Conservation (phyloP, 1,140 invertebrate species). For the Vanessa tameamea region DNA sequence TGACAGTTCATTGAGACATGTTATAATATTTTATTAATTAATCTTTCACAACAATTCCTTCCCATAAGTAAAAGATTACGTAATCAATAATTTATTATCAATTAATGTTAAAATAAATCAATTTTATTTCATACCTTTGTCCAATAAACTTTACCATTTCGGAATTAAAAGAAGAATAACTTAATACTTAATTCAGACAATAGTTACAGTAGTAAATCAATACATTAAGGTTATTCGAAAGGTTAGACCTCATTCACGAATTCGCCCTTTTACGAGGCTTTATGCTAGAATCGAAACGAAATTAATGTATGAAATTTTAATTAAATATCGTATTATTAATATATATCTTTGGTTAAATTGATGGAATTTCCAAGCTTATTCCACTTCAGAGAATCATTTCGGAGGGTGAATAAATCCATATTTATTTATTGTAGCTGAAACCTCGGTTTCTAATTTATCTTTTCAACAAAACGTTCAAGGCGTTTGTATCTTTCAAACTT, state of each 20-base stretch:
- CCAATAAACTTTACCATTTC: not conserved
- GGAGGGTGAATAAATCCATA: constrained; percentile 2
- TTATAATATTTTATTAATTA: no score
- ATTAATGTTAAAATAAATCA: no score
- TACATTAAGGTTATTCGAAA: not conserved
- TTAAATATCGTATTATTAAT: not conserved
- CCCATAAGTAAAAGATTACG: no score
- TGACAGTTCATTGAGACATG: no score
- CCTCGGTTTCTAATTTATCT: not conserved
- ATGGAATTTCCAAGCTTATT: constrained; percentile 9
- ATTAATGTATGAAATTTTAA: not conserved
- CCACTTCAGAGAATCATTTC: not conserved
- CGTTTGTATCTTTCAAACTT: not conserved
- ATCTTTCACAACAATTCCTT: no score
- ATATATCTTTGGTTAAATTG: not conserved
- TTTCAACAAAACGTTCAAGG: not conserved
- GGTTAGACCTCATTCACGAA: constrained; percentile 4
- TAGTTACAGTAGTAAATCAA: not conserved
- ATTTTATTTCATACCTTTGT: no score
- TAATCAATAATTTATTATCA: no score
- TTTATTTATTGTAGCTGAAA: constrained; percentile 4
- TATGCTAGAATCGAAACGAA: not conserved
- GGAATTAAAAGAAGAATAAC: not conserved
- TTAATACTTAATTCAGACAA: not conserved
- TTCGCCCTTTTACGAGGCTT: not conserved